Evolutionary conservation across 2,797 vertebrate genomes (phyloP).

Genomic region (Epinephelus awoara): DNA sequence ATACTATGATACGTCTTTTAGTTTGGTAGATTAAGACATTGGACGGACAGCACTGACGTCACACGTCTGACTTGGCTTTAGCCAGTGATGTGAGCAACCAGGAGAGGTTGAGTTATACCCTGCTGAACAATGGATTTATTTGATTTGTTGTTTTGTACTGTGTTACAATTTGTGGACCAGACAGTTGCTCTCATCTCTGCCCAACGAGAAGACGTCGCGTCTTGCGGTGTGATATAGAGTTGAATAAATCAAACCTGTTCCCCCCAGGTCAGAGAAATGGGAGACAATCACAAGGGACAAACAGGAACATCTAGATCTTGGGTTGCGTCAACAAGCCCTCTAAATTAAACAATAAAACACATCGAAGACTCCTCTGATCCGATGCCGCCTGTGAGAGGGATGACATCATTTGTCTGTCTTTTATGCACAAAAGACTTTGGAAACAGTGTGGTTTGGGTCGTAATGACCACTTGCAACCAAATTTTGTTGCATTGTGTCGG

Average conservation of each 20-base stretch:
- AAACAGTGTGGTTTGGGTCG: background rate
- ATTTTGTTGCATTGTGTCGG: background rate
- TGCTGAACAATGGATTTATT: background rate
- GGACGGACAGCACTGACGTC: background rate
- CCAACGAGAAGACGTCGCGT: background rate
- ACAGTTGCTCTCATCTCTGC: background rate
- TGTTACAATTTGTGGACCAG: conserved; percentile 1
- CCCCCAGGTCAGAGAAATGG: no score
- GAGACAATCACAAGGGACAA: background rate
- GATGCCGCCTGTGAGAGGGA: background rate
- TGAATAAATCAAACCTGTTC: background rate
- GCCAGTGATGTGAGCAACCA: background rate
- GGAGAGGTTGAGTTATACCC: background rate
- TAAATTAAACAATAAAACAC: background rate
- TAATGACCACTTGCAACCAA: background rate
- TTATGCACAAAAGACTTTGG: no score
- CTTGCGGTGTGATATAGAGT: background rate
- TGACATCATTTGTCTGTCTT: background rate
- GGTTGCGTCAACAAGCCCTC: no score
- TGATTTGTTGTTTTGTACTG: background rate
- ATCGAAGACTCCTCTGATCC: background rate
- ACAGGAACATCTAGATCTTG: background rate
- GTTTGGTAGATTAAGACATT: background rate
- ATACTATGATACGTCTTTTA: background rate
- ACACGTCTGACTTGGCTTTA: background rate